phyloP scores from a whole-genome alignment of 2,888 invertebrate genomes.

The Sesia bembeciformis region DNA sequence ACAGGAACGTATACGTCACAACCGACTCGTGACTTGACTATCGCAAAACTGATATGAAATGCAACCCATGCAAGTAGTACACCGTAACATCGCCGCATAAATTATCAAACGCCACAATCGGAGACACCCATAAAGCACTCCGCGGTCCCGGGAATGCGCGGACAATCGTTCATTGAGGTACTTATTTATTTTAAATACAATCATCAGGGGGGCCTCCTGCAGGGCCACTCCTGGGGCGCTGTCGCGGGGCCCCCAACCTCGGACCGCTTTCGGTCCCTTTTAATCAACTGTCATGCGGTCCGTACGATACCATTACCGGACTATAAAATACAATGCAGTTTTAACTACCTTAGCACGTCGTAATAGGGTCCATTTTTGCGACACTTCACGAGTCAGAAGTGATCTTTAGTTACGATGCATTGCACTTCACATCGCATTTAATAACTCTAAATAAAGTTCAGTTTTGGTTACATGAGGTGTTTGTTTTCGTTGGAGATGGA shows the following conservation, averaged over 20 bases:
- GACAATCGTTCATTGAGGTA: conserved; percentile 74
- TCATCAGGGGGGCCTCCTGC: conserved; percentile 68
- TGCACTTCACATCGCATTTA: neutral
- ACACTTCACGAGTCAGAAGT: neutral
- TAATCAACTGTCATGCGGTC: conserved; percentile 71
- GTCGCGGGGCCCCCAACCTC: conserved; percentile 70
- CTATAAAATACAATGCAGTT: neutral
- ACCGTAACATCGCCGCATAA: conserved; percentile 20
- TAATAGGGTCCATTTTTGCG: neutral
- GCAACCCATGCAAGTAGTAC: neutral
- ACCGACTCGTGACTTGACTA: neutral
- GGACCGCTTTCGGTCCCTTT: conserved; percentile 67
- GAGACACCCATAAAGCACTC: conserved; percentile 45
- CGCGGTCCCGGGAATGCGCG: conserved; percentile 38
- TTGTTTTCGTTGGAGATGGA: conserved; percentile 21
- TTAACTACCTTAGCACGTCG: neutral
- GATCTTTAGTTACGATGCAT: neutral
- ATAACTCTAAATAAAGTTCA: neutral
- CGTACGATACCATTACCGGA: conserved; percentile 46
- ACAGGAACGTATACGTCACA: too few relatives aligned
- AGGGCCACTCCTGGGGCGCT: conserved; percentile 60
- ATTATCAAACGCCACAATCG: conserved; percentile 41
- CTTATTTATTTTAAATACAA: conserved; percentile 75
- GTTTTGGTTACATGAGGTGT: conserved; percentile 17
- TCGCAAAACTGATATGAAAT: neutral